phyloP scores from a whole-genome alignment of 2,113 vertebrate genomes.

The Gadus chalcogrammus region DNA sequence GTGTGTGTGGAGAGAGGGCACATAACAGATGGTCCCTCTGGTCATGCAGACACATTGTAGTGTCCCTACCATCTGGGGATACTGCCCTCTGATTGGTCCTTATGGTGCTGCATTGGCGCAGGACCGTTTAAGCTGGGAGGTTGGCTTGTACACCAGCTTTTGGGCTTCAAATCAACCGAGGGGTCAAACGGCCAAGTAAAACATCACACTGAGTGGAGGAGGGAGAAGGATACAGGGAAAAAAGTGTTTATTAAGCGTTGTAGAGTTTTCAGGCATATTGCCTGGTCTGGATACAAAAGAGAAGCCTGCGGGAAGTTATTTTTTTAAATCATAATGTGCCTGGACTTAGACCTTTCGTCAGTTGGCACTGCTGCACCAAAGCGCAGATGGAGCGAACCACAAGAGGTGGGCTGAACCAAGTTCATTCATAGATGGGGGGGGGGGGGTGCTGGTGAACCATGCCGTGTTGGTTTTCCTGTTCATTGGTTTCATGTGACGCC shows the following conservation, averaged over 20 bases:
- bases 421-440: slow-evolving; percentile 31
- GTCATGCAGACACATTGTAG: slow-evolving; percentile 46
- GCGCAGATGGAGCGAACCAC: slow-evolving; percentile 39
- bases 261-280: not conserved
- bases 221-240: not conserved
- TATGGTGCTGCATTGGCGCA: slow-evolving; percentile 21
- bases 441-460: slow-evolving; percentile 16
- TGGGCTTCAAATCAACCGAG: slow-evolving; percentile 45
- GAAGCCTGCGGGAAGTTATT: not conserved
- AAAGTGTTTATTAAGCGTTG: not conserved
- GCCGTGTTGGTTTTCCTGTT: not conserved
- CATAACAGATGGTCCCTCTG: slow-evolving; percentile 50
- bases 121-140: slow-evolving; percentile 40
- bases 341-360: not conserved
- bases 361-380: not conserved
- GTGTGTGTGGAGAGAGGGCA: not conserved
- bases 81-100: slow-evolving; percentile 34
- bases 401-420: slow-evolving; percentile 9
- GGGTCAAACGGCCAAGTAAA: slow-evolving; percentile 3
- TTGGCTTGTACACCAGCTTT: slow-evolving; percentile 34
- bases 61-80: slow-evolving; percentile 62
- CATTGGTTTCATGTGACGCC: not conserved
- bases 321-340: not conserved
- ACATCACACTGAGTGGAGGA: not conserved
- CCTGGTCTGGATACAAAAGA: not conserved